Base-by-base conservation (phyloP, 2,113 vertebrate genomes). In the Willisornis vidua region DNA sequence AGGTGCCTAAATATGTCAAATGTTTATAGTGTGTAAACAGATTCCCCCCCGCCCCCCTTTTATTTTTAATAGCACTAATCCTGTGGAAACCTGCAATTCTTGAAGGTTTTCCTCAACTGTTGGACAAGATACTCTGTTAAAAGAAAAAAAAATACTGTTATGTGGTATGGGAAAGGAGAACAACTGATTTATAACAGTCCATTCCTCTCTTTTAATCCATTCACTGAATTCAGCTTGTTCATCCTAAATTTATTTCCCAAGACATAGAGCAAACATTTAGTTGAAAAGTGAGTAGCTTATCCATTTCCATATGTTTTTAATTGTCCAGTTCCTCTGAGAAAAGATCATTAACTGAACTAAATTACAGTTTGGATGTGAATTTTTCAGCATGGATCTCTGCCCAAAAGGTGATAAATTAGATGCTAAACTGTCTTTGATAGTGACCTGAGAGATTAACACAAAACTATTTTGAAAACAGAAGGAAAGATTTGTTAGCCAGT, bases 401-500 rank as follows among this genome's bases (percentile, higher is more conserved):
- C 94, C 94, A 94, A 94, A 96, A 97, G 95, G 94, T 96, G 95
- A 96, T 96, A 93, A 94, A 96, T 97, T 97, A 92, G 89, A 89
- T 92, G 85, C 92, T 97, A 91, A 96, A 81, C 88, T 97, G 94
- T 79, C 95, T 96, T 94, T 80, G 75, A 80, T 85, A 91, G 86
- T 92, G 91, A 92, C 94, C 92, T 95, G 91, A 82, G 92, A 96
- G 96, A 97, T 96, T 91, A 89, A 93, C 71, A 84, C 70, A 85
- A 85, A 92, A 89, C 72, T 87, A 35, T 93, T 95, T 95, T 97
- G 94, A 95, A 96, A 97, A 96, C 92, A 82, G 84, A 92, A 97
- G 80, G 77, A 72, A 93, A 94, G 90, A 89, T 95, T 94, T 93
- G 67, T 63, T 81, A 82, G 85, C 41, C 51, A 62, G 59, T 46